Conservation (phyloP, 2,797 vertebrate genomes). For the Malurus leucopterus region DNA sequence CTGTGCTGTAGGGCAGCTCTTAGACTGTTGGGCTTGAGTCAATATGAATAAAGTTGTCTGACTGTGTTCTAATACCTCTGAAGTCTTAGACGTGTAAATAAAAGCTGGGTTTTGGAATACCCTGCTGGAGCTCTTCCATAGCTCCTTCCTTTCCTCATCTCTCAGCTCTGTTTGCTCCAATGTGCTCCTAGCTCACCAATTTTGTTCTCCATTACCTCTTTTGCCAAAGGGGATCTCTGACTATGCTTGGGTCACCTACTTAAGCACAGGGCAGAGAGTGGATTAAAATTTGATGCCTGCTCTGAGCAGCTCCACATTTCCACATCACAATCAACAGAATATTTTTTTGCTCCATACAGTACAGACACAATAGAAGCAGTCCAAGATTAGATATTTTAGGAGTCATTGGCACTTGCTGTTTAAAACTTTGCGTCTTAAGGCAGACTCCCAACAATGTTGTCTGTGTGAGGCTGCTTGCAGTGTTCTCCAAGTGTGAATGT, state of each 20-base stretch:
- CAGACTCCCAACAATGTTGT: neutral
- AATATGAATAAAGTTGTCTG: neutral
- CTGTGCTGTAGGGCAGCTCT: neutral
- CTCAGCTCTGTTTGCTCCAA: neutral
- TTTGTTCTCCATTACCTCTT: neutral
- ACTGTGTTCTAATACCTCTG: neutral
- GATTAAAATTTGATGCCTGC: neutral
- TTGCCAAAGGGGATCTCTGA: neutral
- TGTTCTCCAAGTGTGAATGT: neutral
- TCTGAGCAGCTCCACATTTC: neutral
- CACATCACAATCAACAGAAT: neutral
- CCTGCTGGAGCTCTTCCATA: neutral
- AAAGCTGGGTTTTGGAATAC: neutral
- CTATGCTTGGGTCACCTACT: neutral
- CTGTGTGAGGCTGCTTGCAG: neutral
- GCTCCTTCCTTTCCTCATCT: neutral
- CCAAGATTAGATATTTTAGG: neutral
- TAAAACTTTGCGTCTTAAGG: neutral
- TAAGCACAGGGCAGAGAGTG: neutral
- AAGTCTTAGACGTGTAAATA: neutral
- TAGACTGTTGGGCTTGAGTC: neutral
- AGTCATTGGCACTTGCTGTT: neutral
- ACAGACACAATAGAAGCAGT: neutral
- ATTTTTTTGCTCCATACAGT: neutral
- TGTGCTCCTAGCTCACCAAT: neutral